Base-by-base conservation (phyloP, 2,797 vertebrate genomes). In the Lutjanus campechanus region DNA sequence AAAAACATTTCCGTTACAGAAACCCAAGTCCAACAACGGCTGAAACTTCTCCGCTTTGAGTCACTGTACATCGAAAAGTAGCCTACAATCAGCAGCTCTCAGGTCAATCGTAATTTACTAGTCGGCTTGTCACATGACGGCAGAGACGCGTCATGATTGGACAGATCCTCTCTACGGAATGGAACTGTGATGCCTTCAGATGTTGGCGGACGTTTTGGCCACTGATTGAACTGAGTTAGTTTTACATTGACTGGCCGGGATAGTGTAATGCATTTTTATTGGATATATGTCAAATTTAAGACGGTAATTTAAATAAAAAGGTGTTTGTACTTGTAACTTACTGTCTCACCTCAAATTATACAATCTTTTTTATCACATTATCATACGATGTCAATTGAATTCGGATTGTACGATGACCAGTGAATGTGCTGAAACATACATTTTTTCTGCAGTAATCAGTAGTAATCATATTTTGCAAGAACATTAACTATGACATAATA, bases 101-200 rank as follows among this genome's bases (percentile, higher is more conserved):
- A 58, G 87, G 72, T 90, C 89, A 88, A 76, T 84, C 83, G 66
- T 85, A 82, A 90, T 93, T 94, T 91, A 92, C 85, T 3, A 84
- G 86, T 75, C 62, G 50, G 25, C n/a, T 60, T 20, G 83, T 90
- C 93, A 94, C 88, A 36, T 94, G 94, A 88, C 22, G 7, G 0
- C 2, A 0, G 0, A 7, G 25, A 0, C 62, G 73, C 36, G 36
- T 65, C 65, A 11, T 81, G 84, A 93, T 90, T 93, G 89, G 91
- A 8, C 70, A 15, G 7, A 4, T 10, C 11, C 11, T 15, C 29
- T 66, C 20, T n/a, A 50, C 11, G 25, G 67, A 53, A 50, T 5
- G 46, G 69, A 43, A 47, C 40, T 12, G 10, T 74, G 90, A 44
- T 88, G 88, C 89, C 11, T 91, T 89, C 74, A 66, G 0, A 46